Evolutionary conservation across 2,113 vertebrate species (phyloP).

Genomic region (Crotalus viridis): DNA sequence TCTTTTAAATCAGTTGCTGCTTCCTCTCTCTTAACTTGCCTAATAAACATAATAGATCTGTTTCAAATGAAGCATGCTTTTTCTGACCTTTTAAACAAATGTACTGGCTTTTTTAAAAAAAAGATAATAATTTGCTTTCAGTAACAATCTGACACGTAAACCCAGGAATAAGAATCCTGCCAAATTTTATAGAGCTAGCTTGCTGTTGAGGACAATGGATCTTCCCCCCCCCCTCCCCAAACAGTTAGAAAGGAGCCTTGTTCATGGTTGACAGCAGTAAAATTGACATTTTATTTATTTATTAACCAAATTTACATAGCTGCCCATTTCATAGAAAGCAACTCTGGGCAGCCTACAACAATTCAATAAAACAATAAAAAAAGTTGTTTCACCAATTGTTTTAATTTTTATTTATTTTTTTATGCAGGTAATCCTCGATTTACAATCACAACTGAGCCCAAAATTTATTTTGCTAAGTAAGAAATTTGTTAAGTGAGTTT

Average conservation of each 20-base stretch:
- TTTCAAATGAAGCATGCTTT: background rate
- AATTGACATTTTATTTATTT: background rate
- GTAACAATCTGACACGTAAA: background rate
- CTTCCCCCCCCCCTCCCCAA: fast-evolving
- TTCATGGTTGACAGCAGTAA: background rate
- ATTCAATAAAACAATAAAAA: too few species aligned
- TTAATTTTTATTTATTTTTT: too few species aligned
- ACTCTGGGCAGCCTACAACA: too few species aligned
- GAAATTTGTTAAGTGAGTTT: too few species aligned
- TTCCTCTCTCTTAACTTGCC: background rate
- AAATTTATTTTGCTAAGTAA: too few species aligned
- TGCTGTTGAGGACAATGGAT: background rate
- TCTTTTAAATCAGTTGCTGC: background rate
- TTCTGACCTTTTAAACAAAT: background rate
- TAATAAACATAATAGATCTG: background rate
- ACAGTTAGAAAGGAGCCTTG: background rate
- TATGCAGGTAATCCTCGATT: too few species aligned
- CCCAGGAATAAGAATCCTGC: background rate
- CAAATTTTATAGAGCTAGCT: background rate
- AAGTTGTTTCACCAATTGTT: too few species aligned
- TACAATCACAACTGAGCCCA: too few species aligned
- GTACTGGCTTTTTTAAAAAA: background rate
- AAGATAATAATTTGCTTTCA: background rate
- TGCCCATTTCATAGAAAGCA: too few species aligned
- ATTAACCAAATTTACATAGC: too few species aligned